Evolutionary conservation across 1,140 invertebrate species (phyloP).

Genomic region (Mercenaria mercenaria): DNA sequence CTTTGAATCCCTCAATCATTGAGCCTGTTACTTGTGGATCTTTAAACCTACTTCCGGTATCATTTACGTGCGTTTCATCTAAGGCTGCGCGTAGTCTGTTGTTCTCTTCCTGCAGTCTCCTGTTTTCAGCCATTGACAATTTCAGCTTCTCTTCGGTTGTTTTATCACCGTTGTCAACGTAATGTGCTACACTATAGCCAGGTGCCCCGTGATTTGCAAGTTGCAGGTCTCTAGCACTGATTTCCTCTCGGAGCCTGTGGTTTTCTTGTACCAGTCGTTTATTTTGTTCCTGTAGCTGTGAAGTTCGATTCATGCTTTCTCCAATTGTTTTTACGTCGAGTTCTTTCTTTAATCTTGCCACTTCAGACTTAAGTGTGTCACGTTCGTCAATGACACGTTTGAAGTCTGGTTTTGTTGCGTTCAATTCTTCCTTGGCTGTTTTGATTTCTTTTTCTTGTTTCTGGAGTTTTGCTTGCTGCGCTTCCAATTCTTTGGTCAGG

Average conservation of each 20-base stretch:
- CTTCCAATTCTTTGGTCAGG: constrained; percentile 1
- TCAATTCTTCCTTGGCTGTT: not conserved
- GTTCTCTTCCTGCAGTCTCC: constrained; percentile 39
- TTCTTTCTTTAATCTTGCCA: constrained; percentile 48
- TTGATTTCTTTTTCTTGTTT: constrained; percentile 25
- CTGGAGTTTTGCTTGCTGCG: not conserved
- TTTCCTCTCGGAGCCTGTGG: constrained; percentile 51
- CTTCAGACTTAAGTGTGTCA: constrained; percentile 50
- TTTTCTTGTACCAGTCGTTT: constrained; percentile 44
- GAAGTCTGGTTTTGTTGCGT: not conserved
- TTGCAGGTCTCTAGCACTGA: constrained; percentile 34
- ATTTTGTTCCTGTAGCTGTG: constrained; percentile 47
- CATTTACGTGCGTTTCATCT: constrained; percentile 11
- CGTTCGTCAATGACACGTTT: constrained; percentile 1
- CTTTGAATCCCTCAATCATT: constrained; percentile 58
- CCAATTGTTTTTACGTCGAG: constrained; percentile 31
- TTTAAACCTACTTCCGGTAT: constrained; percentile 44
- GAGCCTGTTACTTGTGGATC: constrained; percentile 35
- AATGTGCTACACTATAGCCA: constrained; percentile 44
- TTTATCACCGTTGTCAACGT: constrained; percentile 21
- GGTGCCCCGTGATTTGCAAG: not conserved
- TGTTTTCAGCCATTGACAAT: constrained; percentile 28
- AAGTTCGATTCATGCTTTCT: constrained; percentile 6
- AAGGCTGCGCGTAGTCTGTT: constrained; percentile 42
- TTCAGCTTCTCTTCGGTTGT: constrained; percentile 55